These are phyloP conservation scores for Pipistrellus pygmaeus DNA, from an alignment of 2,797 vertebrate species.

Conservation along the genomic window DNA sequence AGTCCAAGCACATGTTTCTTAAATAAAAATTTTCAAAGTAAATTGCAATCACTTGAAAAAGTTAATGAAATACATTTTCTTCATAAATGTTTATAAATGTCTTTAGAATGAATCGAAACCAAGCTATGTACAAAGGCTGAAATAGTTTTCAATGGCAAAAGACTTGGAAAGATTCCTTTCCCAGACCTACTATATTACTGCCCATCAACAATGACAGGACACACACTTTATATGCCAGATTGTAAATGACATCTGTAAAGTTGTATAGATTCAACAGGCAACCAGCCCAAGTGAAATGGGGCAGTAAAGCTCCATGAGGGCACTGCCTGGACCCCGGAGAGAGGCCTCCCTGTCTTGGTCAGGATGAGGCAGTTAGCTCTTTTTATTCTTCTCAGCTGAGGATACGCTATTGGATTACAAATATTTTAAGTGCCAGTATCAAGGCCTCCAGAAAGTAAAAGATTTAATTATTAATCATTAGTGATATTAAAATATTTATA, in stretches of 20 bases:
- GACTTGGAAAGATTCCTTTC: background rate
- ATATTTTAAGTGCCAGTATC: constrained; percentile 46
- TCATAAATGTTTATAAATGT: background rate
- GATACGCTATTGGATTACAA: background rate
- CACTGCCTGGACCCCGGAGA: background rate
- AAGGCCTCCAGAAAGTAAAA: constrained; percentile 65
- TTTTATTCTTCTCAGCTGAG: constrained; percentile 41
- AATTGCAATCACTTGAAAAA: background rate
- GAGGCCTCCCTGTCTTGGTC: background rate
- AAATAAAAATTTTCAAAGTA: background rate
- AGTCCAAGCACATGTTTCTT: background rate
- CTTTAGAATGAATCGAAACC: background rate
- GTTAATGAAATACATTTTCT: background rate
- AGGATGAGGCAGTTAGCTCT: background rate
- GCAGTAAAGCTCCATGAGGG: background rate
- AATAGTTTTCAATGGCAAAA: background rate
- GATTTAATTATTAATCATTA: constrained; percentile 74
- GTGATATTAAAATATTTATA: constrained; percentile 76
- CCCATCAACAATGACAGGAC: too few species aligned
- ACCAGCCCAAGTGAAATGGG: background rate
- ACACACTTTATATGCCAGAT: background rate
- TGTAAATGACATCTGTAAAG: background rate
- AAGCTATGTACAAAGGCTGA: background rate
- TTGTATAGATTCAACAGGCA: background rate
- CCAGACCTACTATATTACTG: background rate